phyloP scores from a whole-genome alignment of 2,797 vertebrate genomes.

The Syngnathus acus region DNA sequence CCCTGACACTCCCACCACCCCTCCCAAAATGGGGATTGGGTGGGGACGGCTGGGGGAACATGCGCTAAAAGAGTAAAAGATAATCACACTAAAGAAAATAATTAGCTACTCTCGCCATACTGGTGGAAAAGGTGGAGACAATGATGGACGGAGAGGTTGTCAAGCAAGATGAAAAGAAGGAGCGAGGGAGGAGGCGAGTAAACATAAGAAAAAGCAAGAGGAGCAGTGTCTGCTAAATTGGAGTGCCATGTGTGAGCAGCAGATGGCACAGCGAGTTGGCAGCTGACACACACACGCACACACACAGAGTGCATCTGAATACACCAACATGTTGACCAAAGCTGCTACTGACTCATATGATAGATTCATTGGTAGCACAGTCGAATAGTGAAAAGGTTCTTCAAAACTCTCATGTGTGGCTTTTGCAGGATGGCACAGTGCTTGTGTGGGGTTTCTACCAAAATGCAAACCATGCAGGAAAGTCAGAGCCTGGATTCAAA shows the following conservation, averaged over 20 bases:
- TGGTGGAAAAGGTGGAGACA: slow-evolving; percentile 12
- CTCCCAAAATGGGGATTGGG: too few relatives aligned
- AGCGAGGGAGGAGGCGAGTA: slow-evolving; percentile 17
- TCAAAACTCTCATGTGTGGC: neutral
- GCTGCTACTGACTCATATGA: slow-evolving; percentile 31
- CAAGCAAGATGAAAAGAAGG: slow-evolving; percentile 14
- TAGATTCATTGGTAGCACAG: slow-evolving; percentile 1
- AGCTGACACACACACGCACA: slow-evolving; percentile 39
- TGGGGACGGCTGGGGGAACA: slow-evolving; percentile 36
- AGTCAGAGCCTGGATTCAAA: too few relatives aligned
- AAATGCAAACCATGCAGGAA: too few relatives aligned
- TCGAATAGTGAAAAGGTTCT: neutral
- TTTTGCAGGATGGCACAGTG: too few relatives aligned
- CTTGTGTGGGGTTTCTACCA: too few relatives aligned
- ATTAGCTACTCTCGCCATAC: slow-evolving; percentile 15
- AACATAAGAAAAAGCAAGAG: slow-evolving; percentile 25
- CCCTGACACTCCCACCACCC: neutral
- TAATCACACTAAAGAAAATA: slow-evolving; percentile 34
- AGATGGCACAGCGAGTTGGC: slow-evolving; percentile 70
- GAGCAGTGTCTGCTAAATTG: slow-evolving; percentile 35
- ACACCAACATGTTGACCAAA: slow-evolving; percentile 54
- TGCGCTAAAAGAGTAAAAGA: slow-evolving; percentile 40
- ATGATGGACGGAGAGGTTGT: slow-evolving; percentile 6
- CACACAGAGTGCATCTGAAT: slow-evolving; percentile 25
- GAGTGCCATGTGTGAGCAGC: slow-evolving; percentile 58